phyloP scores from a whole-genome alignment of 1,140 invertebrate species.

The Aphis craccivora region DNA sequence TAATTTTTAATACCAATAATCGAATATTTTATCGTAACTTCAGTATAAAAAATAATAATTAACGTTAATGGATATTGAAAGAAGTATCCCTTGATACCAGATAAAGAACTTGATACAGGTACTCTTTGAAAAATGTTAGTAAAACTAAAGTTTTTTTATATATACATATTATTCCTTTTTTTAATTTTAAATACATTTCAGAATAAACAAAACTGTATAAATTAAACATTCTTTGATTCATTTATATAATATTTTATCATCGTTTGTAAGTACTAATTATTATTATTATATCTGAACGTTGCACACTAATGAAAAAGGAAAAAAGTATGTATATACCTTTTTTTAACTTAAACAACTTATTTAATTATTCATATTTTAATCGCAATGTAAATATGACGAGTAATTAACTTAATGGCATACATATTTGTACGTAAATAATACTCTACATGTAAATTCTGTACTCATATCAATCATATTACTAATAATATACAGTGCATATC shows the following conservation, averaged over 20 bases:
- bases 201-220: not conserved
- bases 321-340: not conserved
- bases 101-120: not conserved
- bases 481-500: not conserved
- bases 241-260: not conserved
- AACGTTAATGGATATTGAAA: not conserved
- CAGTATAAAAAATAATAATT: not conserved
- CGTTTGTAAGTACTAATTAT: not conserved
- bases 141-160: not conserved
- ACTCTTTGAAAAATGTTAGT: not conserved
- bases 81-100: not conserved
- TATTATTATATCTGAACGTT: not conserved
- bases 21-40: not conserved
- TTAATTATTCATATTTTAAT: not conserved
- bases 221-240: conserved; percentile 19
- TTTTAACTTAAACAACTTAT: not conserved
- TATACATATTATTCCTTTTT: not conserved
- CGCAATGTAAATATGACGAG: not conserved
- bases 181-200: not conserved
- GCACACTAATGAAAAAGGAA: not conserved
- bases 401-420: not conserved
- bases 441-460: not conserved
- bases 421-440: not conserved
- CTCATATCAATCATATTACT: not conserved
- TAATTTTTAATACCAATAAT: not conserved